Evolutionary conservation across 2,888 invertebrate genomes (phyloP).

Genomic region (Charanyca ferruginea): DNA sequence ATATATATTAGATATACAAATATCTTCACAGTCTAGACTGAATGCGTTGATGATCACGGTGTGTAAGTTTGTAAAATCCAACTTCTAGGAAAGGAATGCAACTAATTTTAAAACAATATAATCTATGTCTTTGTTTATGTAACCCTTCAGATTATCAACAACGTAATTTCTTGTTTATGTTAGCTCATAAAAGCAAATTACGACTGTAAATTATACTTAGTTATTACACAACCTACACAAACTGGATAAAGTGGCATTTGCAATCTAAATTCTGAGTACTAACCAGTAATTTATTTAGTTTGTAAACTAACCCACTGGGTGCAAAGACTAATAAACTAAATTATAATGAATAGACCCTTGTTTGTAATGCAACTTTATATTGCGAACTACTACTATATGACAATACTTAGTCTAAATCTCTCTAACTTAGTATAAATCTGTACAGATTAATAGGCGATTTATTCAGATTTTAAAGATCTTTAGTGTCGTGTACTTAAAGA

Average conservation of each 20-base stretch:
- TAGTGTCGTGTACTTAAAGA: too few species aligned
- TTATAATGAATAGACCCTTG: too few species aligned
- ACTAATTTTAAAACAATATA: conserved; percentile 2
- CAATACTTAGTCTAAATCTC: too few species aligned
- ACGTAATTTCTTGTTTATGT: conserved; percentile 26
- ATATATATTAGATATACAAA: too few species aligned
- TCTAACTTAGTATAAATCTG: too few species aligned
- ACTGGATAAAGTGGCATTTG: background rate
- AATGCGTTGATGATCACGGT: too few species aligned
- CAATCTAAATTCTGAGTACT: background rate
- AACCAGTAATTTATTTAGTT: conserved; percentile 1
- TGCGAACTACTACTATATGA: too few species aligned
- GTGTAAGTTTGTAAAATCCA: too few species aligned
- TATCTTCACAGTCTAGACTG: too few species aligned
- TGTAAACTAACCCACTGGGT: background rate
- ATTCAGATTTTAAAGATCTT: too few species aligned
- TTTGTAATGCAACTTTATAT: too few species aligned
- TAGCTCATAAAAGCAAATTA: conserved; percentile 24
- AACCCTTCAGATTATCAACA: conserved; percentile 21
- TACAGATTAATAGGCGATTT: too few species aligned
- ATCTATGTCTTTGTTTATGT: conserved; percentile 33
- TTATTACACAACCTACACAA: conserved; percentile 13
- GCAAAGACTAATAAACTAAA: background rate
- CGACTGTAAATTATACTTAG: conserved; percentile 16
- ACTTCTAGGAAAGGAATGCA: background rate